Base-by-base conservation (phyloP, 2,888 invertebrate species). In the Dryobotodes eremita region DNA sequence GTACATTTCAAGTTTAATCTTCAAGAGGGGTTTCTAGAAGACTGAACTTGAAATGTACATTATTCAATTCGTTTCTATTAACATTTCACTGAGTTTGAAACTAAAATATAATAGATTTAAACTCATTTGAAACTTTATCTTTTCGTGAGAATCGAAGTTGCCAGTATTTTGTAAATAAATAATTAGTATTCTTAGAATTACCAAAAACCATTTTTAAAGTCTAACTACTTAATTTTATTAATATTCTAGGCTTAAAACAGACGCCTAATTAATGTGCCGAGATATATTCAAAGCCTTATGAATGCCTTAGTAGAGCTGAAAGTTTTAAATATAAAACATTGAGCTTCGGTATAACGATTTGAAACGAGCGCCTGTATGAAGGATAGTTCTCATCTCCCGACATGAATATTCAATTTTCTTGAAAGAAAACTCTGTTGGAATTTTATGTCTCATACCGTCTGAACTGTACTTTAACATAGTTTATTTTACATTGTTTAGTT, bases 321-420 rank as follows among this genome's bases (percentile, higher is more conserved):
- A 77, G 69, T 68, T 79, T 73, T 62, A 72, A 77, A 74, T 78
- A 71, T 82, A 81, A 81, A 81, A 83, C 79, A 80, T 81, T 82
- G 74, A 84, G 70, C 64, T 74, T 64, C 79, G 46, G 53, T 68
- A 80, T 76, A 85, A 84, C 78, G 79, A 83, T 84, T 83, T 79
- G 71, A 82, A 84, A 82, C 80, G 80, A 69, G 86, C 81, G 79
- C 84, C 77, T 84, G 84, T 84, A 77, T 89, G 89, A 91, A 86
- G 85, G 89, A 91, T 91, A 87, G 88, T 83, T 84, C 82, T 87
- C 85, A 87, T 90, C 86, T 86, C 75, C 78, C 81, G 79, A 86
- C 90, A 93, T 94, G 93, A 93, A 94, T 94, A 94, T 94, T 94
- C 93, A 93, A 94, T 94, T 92, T 94, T 89, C 90, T 90, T 89